phyloP scores from a whole-genome alignment of 2,797 vertebrate species.

The Streptopelia turtur region DNA sequence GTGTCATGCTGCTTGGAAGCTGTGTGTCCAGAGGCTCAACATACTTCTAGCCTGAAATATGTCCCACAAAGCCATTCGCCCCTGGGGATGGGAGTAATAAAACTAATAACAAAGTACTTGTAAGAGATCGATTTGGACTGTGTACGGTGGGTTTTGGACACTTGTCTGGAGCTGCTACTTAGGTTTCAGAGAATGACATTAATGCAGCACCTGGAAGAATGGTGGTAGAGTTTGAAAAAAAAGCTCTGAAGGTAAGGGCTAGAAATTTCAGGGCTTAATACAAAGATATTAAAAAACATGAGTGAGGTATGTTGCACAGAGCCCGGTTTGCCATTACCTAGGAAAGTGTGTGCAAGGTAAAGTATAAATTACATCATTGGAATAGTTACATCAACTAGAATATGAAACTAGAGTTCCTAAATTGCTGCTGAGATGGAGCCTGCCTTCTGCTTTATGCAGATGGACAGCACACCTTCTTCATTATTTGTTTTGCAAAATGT shows the following conservation, averaged over 20 bases:
- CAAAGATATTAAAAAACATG: not conserved
- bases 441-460: not conserved
- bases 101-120: not conserved
- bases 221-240: not conserved
- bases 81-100: not conserved
- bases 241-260: not conserved
- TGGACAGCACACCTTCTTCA: not conserved
- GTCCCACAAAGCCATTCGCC: not conserved
- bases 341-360: not conserved
- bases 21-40: not conserved
- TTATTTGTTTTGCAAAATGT: not conserved
- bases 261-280: not conserved
- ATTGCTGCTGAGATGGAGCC: not conserved
- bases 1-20: not conserved
- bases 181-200: not conserved
- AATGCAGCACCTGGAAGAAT: not conserved
- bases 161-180: not conserved
- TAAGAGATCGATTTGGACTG: not conserved
- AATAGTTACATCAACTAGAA: not conserved
- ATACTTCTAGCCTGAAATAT: not conserved
- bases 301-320: not conserved
- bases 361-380: not conserved
- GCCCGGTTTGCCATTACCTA: not conserved
- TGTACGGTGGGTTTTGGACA: not conserved
- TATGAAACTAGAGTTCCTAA: not conserved